Percentiles rank a stretch among this genome's conserved stretches.
phyloP scores from a whole-genome alignment of 2,113 vertebrate genomes.

The Typhlomys cinereus region DNA sequence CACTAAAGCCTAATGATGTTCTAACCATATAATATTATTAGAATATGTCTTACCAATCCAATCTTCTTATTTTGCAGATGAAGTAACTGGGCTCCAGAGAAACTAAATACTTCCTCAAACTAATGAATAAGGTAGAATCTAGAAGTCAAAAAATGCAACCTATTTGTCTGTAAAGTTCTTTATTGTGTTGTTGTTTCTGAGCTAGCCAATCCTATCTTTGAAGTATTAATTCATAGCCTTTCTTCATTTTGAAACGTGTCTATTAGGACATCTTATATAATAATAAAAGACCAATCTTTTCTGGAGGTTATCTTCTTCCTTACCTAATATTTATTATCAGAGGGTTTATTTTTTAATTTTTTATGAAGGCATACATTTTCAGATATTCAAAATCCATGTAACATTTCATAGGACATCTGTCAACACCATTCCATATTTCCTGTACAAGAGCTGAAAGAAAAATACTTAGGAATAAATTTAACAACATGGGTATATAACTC shows the following conservation, averaged over 20 bases:
- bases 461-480: conserved; percentile 17
- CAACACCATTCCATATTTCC: background rate
- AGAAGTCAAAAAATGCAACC: background rate
- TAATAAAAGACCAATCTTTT: background rate
- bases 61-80: background rate
- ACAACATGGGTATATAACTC: background rate
- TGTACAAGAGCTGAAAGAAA: background rate
- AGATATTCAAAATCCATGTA: background rate
- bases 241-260: background rate
- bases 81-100: background rate
- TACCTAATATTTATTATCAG: background rate
- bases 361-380: background rate
- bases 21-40: background rate
- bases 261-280: background rate
- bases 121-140: background rate
- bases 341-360: background rate
- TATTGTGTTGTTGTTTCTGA: background rate
- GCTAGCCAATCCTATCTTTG: background rate
- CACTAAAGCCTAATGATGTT: conserved; percentile 4
- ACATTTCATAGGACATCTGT: background rate
- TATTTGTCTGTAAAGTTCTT: background rate
- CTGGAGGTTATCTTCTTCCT: background rate
- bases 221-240: background rate
- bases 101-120: background rate
- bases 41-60: background rate